Conservation (phyloP, 2,113 vertebrate species). For the Melospiza melodia region DNA sequence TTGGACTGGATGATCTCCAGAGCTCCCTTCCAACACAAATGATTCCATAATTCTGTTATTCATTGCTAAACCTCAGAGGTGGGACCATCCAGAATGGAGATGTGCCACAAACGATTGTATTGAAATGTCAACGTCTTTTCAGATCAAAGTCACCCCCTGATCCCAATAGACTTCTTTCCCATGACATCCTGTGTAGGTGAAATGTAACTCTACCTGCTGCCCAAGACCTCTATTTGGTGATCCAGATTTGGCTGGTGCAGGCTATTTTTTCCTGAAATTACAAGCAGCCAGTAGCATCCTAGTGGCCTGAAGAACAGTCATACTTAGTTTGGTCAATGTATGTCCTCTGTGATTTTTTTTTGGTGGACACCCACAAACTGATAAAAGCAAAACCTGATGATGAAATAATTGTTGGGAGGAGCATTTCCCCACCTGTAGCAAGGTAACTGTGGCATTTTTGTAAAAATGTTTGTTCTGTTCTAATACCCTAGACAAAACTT, state of each 20-base stretch:
- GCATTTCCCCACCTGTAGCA: not conserved
- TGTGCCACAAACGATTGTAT: rapidly evolving
- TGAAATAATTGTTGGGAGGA: not conserved
- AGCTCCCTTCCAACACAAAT: not conserved
- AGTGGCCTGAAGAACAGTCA: not conserved
- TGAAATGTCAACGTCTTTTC: rapidly evolving
- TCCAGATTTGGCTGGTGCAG: not conserved
- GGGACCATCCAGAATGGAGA: not conserved
- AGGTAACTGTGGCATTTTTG: not conserved
- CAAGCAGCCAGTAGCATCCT: not conserved
- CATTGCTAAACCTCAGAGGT: not conserved
- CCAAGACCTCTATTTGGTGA: not conserved
- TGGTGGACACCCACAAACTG: not conserved
- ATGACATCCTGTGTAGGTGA: not conserved
- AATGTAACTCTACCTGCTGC: not conserved
- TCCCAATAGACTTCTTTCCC: not conserved
- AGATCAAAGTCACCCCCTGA: not conserved
- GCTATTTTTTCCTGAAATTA: not conserved
- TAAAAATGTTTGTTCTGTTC: not conserved
- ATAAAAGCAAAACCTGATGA: not conserved
- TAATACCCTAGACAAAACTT: not conserved
- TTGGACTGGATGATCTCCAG: not conserved
- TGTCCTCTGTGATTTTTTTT: not conserved
- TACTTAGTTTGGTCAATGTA: not conserved
- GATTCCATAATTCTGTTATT: not conserved